Conservation (phyloP, 1,140 invertebrate genomes). For the Mesaphorura yosii region DNA sequence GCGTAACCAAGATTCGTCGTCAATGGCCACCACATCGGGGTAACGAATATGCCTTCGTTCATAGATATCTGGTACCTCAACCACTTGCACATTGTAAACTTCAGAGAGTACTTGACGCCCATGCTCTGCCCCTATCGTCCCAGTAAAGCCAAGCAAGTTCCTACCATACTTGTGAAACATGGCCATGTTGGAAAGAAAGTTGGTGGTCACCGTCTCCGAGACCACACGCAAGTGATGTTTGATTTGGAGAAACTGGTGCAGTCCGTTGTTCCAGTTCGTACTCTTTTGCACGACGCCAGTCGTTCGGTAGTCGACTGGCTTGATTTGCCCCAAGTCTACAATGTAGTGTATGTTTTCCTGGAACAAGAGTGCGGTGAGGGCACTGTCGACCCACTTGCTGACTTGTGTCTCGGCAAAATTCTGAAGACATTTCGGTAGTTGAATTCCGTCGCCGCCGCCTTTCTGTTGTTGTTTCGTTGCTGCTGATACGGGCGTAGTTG, state of each 20-base stretch:
- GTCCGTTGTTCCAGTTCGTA: conserved; percentile 13
- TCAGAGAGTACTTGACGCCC: conserved; percentile 32
- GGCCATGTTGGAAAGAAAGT: conserved; percentile 12
- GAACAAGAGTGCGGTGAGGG: conserved; percentile 1
- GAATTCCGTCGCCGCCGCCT: not conserved
- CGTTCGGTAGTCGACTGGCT: conserved; percentile 11
- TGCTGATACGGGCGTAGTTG: not conserved
- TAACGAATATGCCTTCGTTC: conserved; percentile 28
- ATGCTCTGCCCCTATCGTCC: conserved; percentile 34
- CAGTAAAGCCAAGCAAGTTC: conserved; percentile 35
- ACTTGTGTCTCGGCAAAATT: conserved; percentile 9
- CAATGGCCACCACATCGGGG: conserved; percentile 20
- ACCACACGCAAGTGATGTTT: conserved; percentile 6
- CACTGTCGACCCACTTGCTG: conserved; percentile 10
- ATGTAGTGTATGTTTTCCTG: conserved; percentile 18
- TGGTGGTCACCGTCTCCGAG: conserved; percentile 13
- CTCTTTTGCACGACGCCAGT: conserved; percentile 11
- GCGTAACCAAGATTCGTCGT: conserved; percentile 19
- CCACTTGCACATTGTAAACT: conserved; percentile 33
- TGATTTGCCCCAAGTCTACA: conserved; percentile 9
- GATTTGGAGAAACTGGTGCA: conserved; percentile 22
- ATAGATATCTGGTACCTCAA: conserved; percentile 32
- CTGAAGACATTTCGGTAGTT: conserved; percentile 3
- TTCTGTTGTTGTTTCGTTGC: not conserved
- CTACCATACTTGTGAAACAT: conserved; percentile 8